A percentile compares a stretch with the other conserved stretches of the same genome.
These are phyloP conservation scores for Uromys caudimaculatus DNA, from an alignment of 2,797 vertebrate species.

Conservation along the genomic window DNA sequence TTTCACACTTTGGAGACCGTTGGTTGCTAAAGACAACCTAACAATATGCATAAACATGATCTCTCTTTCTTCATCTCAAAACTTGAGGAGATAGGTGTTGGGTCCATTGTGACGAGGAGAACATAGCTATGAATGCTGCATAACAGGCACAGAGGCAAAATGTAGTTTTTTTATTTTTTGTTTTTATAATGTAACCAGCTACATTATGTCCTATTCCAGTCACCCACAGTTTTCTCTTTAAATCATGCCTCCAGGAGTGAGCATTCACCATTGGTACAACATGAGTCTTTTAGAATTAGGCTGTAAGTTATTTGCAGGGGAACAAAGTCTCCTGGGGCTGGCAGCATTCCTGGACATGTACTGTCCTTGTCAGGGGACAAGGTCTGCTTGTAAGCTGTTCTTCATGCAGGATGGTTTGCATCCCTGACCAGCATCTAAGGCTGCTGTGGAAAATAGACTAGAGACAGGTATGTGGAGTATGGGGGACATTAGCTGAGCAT, in stretches of 20 bases:
- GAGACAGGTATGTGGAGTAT: background rate
- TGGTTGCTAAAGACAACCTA: background rate
- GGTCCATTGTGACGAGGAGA: background rate
- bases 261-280: background rate
- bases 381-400: background rate
- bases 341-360: background rate
- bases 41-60: background rate
- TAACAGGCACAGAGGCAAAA: background rate
- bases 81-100: background rate
- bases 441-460: background rate
- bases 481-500: background rate
- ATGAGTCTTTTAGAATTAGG: background rate
- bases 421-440: background rate
- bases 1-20: background rate
- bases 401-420: background rate
- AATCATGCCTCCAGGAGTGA: background rate
- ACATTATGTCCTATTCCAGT: background rate
- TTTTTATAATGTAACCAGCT: background rate
- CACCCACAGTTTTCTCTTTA: background rate
- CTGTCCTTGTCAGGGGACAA: background rate
- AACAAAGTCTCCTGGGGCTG: background rate
- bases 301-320: background rate
- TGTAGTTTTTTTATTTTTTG: no score
- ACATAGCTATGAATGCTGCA: background rate
- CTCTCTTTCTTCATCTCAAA: constrained; percentile 1